These are phyloP conservation scores for Cinclus cinclus DNA, from an alignment of 2,113 vertebrate genomes.

Conservation along the genomic window DNA sequence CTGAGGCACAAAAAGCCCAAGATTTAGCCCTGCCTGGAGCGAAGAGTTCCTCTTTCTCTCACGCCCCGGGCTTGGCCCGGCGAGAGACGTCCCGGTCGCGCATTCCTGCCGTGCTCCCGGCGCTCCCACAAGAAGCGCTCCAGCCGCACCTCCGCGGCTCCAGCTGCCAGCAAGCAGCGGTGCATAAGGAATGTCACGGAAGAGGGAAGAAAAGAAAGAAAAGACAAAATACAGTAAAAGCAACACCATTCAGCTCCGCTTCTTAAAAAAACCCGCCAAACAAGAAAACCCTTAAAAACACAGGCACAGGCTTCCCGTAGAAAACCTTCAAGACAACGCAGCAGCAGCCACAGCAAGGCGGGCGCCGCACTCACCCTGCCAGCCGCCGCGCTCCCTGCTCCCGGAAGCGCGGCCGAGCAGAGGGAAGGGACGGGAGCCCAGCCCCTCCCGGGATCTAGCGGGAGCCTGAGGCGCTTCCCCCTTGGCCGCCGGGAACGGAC, in stretches of 20 bases:
- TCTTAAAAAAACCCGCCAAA: too few relatives aligned
- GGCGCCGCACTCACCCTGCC: background rate
- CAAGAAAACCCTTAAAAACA: background rate
- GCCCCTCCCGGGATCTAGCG: fast-evolving
- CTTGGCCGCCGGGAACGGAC: fast-evolving
- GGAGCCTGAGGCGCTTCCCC: fast-evolving
- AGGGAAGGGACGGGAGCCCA: fast-evolving
- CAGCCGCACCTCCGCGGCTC: background rate
- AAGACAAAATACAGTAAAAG: background rate
- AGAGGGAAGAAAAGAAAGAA: too few relatives aligned
- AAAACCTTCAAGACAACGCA: background rate
- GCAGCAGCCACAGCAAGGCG: background rate
- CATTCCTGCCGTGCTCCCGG: fast-evolving
- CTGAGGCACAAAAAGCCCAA: too few relatives aligned
- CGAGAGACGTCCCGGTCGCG: fast-evolving
- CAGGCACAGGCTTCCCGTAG: background rate
- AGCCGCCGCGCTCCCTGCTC: background rate
- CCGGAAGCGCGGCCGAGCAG: background rate
- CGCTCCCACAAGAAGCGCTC: background rate
- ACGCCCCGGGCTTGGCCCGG: fast-evolving
- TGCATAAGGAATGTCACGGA: background rate
- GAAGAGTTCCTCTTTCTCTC: fast-evolving
- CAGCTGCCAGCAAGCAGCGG: background rate
- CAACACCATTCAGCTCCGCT: background rate
- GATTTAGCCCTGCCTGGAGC: fast-evolving